phyloP scores from a whole-genome alignment of 2,113 vertebrate species.

The Ovis aries region DNA sequence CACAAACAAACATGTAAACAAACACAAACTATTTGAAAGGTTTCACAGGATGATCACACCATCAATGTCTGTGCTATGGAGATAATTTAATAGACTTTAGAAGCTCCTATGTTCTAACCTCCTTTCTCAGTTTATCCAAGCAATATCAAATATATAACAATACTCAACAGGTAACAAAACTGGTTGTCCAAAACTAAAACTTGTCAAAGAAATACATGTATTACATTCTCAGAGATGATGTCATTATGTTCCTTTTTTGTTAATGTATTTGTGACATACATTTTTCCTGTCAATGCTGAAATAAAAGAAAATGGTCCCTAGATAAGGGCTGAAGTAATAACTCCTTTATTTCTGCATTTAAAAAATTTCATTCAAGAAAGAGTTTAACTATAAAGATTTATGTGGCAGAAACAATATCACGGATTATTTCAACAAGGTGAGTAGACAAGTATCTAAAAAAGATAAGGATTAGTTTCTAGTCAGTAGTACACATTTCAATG shows the following conservation, averaged over 20 bases:
- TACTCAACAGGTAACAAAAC: neutral
- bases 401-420: neutral
- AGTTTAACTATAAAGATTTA: neutral
- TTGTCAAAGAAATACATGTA: neutral
- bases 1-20: neutral
- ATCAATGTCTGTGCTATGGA: neutral
- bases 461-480: neutral
- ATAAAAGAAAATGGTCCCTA: neutral
- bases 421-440: neutral
- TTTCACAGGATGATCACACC: neutral
- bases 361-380: neutral
- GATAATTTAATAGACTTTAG: neutral
- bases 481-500: neutral
- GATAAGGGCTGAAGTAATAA: neutral
- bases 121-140: neutral
- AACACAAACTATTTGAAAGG: neutral
- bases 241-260: neutral
- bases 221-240: neutral
- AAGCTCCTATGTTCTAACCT: neutral
- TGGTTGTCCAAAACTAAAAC: neutral
- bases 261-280: neutral
- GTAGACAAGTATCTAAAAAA: neutral
- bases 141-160: neutral
- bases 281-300: neutral
- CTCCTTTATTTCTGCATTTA: neutral